Base-by-base conservation (phyloP, 2,113 vertebrate species). In the Actenoides lindsayi region DNA sequence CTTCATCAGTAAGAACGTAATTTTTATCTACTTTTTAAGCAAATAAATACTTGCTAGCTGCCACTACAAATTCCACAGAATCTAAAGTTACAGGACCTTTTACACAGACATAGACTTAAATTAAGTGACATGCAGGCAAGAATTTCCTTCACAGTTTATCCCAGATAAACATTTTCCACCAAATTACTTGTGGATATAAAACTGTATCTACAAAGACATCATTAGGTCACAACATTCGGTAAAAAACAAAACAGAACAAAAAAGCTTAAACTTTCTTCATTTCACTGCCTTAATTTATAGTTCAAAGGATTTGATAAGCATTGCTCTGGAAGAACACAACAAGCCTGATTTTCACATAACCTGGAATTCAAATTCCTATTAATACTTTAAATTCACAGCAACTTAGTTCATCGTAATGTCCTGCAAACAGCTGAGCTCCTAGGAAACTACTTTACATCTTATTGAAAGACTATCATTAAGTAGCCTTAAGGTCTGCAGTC, bases 401-500 rank as follows among this genome's bases (percentile, higher is more conserved):
- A 27, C 17, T 87, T 53, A 65, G 77, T 41, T 83, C 62, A 73
- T 79, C 5, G 9, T n/a, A 73, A 73, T 51, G 65, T 95, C 77
- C 92, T 89, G 87, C 65, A 92, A 80, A 92, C 81, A 90, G 37
- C 62, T 76, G 53, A 73, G 83, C 53, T 94, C 65, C 14, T 3
- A 87, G 64, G 44, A 95, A 96, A 41, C 70, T 62, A 73, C 15
- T 68, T 67, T 83, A 76, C 31, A 82, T 90, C 77, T 89, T 93
- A 89, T 31, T 46, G 80, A 90, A 94, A 90, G 89, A 85, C 69
- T 92, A 97, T 89, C 95, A 85, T 62, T 94, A 89, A 54, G 81
- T 8, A 94, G 77, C 89, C 94, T 76, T 70, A 76, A 92, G 92
- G 86, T 89, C 69, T 93, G 53, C 73, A 84, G 88, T 87, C 68